Percentiles rank a stretch among this genome's conserved stretches.
phyloP scores from a whole-genome alignment of 1,140 invertebrate genomes.

The Diorhabda carinulata region DNA sequence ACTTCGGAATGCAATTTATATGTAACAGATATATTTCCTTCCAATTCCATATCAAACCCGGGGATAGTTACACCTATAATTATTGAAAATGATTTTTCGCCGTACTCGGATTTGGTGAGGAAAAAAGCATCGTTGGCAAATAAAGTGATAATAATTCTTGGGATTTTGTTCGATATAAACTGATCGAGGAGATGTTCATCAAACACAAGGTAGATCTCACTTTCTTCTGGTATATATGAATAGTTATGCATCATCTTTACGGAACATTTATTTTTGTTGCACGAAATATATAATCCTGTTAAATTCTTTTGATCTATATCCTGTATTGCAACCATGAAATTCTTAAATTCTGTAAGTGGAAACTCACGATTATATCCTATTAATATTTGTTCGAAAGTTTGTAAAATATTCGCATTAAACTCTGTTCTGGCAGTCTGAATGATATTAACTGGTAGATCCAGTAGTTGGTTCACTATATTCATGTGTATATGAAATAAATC shows the following conservation, averaged over 20 bases:
- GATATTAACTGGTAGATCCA: neutral
- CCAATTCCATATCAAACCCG: neutral
- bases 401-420: no score
- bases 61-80: neutral
- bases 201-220: neutral
- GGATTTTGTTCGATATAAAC: neutral
- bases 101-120: neutral
- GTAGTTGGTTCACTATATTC: neutral
- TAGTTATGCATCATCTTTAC: neutral
- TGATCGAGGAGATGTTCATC: neutral
- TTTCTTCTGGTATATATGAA: neutral
- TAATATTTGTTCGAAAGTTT: no score
- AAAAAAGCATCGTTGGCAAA: conserved; percentile 12
- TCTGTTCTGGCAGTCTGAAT: no score
- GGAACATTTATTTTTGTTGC: neutral
- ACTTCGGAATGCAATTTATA: neutral
- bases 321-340: neutral
- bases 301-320: neutral
- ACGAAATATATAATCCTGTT: neutral
- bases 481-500: neutral
- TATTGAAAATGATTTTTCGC: neutral
- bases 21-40: neutral
- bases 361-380: no score
- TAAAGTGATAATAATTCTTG: conserved; percentile 1
- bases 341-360: neutral